A percentile compares a stretch with the other conserved stretches of the same genome.
These are phyloP conservation scores for Chinchilla lanigera DNA, from an alignment of 2,113 vertebrate species.

Conservation along the genomic window DNA sequence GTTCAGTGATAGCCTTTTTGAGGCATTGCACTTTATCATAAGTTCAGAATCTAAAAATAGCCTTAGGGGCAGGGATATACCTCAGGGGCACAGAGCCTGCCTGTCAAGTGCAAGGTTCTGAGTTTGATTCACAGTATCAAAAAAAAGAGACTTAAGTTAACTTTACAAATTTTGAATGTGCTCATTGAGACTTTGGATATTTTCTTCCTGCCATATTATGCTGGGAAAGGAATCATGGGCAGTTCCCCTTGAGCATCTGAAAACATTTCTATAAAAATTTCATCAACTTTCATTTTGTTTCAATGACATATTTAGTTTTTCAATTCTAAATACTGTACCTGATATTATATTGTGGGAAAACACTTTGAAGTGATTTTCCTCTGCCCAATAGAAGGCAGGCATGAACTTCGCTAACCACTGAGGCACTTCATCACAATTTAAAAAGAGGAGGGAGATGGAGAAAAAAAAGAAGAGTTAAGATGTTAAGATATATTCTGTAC, in stretches of 20 bases:
- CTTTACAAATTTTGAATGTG: conserved; percentile 61
- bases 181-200: conserved; percentile 37
- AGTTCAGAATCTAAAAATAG: conserved; percentile 63
- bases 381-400: neutral
- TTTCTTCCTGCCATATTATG: conserved; percentile 68
- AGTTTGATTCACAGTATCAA: too few relatives aligned
- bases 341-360: conserved; percentile 9
- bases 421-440: conserved; percentile 6
- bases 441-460: neutral
- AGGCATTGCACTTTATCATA: neutral
- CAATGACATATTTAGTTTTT: conserved; percentile 63
- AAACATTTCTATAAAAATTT: conserved; percentile 74
- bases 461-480: neutral
- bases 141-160: too few relatives aligned
- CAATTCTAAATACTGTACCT: conserved; percentile 60
- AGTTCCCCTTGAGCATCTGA: conserved; percentile 70
- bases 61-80: too few relatives aligned
- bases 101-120: too few relatives aligned
- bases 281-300: conserved; percentile 74
- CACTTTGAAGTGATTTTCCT: conserved; percentile 51
- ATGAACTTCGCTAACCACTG: conserved; percentile 1
- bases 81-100: too few relatives aligned
- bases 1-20: conserved; percentile 32
- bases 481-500: neutral
- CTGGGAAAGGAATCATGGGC: conserved; percentile 63